These are phyloP conservation scores for Esox lucius DNA, from an alignment of 2,797 vertebrate species.

Conservation along the genomic window DNA sequence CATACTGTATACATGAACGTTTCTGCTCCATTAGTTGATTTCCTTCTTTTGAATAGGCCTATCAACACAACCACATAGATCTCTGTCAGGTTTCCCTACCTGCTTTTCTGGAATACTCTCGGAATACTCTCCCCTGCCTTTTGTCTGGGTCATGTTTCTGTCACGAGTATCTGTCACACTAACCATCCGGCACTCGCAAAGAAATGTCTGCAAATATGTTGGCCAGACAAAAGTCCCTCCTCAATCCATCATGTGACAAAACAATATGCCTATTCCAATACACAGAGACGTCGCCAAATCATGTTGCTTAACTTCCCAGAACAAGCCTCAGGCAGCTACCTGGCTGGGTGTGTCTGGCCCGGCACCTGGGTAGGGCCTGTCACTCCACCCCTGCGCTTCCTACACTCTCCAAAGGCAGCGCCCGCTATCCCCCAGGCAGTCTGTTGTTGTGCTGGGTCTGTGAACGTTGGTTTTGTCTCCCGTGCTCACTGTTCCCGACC, in stretches of 20 bases:
- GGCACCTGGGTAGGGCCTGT: slow-evolving; percentile 34
- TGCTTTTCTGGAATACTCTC: slow-evolving; percentile 6
- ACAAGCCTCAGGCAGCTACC: slow-evolving; percentile 3
- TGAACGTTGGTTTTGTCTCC: slow-evolving; percentile 7
- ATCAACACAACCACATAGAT: not conserved
- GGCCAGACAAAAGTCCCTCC: no score
- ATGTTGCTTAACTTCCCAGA: not conserved
- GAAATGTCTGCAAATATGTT: not conserved
- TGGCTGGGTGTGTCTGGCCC: slow-evolving; percentile 61
- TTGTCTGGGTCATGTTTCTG: not conserved
- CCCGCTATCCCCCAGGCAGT: slow-evolving; percentile 31
- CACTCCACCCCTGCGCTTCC: slow-evolving; percentile 59
- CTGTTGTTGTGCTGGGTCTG: slow-evolving; percentile 27
- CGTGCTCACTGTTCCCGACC: slow-evolving; percentile 34
- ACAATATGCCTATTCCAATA: not conserved
- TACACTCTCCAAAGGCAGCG: slow-evolving; percentile 30
- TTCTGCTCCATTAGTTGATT: not conserved
- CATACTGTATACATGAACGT: not conserved
- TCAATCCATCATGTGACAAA: no score
- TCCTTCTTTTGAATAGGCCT: not conserved
- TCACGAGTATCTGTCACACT: not conserved
- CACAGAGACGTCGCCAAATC: not conserved
- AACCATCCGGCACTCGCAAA: not conserved
- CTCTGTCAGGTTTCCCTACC: not conserved
- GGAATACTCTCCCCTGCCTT: not conserved